These are phyloP conservation scores for Rhinatrema bivittatum DNA, from an alignment of 2,797 vertebrate genomes.

Conservation along the genomic window DNA sequence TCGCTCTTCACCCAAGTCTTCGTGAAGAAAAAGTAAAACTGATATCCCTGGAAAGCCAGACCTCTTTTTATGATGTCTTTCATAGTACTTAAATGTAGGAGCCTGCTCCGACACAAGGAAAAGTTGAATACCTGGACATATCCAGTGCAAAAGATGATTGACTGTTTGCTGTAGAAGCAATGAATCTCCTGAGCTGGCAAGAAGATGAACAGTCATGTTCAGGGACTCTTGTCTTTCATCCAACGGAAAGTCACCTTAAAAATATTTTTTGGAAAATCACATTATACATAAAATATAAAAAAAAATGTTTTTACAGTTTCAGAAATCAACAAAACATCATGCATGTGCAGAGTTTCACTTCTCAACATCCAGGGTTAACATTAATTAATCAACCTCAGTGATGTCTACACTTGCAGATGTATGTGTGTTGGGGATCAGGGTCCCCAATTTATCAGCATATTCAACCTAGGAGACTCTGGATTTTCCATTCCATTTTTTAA, in stretches of 20 bases:
- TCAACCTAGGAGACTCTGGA: too few relatives aligned
- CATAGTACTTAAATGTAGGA: conserved; percentile 44
- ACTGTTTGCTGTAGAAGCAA: conserved; percentile 73
- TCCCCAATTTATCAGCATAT: too few relatives aligned
- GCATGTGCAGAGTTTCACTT: not conserved
- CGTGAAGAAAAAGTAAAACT: conserved; percentile 80
- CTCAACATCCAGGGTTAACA: too few relatives aligned
- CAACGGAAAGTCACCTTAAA: conserved; percentile 41
- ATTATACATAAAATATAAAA: fast-evolving
- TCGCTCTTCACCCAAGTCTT: conserved; percentile 73
- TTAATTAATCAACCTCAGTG: too few relatives aligned
- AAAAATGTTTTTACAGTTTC: not conserved
- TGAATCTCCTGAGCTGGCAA: conserved; percentile 70
- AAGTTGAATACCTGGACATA: conserved; percentile 68
- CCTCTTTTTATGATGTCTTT: conserved; percentile 34
- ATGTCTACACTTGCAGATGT: too few relatives aligned
- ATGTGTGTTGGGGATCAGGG: too few relatives aligned
- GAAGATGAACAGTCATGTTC: conserved; percentile 75
- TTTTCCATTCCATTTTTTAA: too few relatives aligned
- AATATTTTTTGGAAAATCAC: not conserved
- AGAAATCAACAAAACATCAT: not conserved
- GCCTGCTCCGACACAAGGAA: conserved; percentile 83
- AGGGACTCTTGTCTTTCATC: conserved; percentile 38
- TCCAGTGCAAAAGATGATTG: conserved; percentile 68
- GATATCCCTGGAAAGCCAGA: conserved; percentile 73